These are phyloP conservation scores for Gymnopithys bicolor DNA, from an alignment of 2,797 vertebrate species.

Conservation along the genomic window DNA sequence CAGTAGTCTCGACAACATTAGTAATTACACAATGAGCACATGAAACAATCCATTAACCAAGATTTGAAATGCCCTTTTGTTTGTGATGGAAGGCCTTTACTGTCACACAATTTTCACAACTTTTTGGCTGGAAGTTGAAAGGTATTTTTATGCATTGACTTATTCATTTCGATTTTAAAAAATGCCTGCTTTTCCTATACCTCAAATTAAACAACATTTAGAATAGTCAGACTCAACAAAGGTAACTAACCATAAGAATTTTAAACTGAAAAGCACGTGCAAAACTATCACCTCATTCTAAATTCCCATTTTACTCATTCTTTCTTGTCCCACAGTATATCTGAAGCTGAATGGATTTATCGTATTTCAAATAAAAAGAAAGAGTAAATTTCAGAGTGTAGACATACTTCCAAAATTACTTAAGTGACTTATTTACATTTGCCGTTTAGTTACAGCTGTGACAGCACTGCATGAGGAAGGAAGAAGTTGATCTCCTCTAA, in stretches of 20 bases:
- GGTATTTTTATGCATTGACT: neutral
- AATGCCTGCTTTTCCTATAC: neutral
- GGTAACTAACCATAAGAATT: neutral
- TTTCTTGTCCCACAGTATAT: neutral
- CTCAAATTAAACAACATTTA: neutral
- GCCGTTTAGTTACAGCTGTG: neutral
- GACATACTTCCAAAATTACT: conserved; percentile 18
- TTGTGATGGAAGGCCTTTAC: neutral
- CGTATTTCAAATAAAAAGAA: conserved; percentile 21
- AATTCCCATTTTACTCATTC: neutral
- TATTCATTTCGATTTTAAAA: neutral
- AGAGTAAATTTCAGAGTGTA: conserved; percentile 33
- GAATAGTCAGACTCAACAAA: neutral
- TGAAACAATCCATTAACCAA: neutral
- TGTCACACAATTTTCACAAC: neutral
- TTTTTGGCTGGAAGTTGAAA: neutral
- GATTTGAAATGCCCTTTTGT: neutral
- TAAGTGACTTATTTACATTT: conserved; percentile 16
- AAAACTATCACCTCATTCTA: neutral
- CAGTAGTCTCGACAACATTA: fast-evolving
- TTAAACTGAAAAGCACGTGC: neutral
- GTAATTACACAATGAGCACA: neutral
- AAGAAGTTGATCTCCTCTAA: neutral
- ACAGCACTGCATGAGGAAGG: neutral
- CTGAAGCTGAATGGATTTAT: conserved; percentile 10